phyloP scores from a whole-genome alignment of 2,797 vertebrate species.

The Poeciliopsis gracilis region DNA sequence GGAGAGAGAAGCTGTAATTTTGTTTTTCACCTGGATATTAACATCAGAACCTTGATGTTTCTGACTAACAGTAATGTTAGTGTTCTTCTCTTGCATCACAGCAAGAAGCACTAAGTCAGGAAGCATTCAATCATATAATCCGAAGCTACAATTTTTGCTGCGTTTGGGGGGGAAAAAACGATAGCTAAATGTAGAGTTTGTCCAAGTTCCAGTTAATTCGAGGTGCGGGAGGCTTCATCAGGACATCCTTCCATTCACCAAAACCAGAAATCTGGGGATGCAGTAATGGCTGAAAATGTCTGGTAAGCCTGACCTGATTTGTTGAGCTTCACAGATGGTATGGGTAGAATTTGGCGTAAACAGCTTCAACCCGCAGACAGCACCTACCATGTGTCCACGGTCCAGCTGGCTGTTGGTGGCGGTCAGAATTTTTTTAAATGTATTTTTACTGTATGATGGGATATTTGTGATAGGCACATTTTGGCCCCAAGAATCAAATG shows the following conservation, averaged over 20 bases:
- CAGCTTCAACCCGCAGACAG: constrained; percentile 6
- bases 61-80: neutral
- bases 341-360: constrained; percentile 10
- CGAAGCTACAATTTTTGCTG: neutral
- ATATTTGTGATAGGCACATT: neutral
- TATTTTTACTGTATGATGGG: neutral
- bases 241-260: neutral
- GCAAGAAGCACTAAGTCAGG: neutral
- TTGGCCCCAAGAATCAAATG: neutral
- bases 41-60: neutral
- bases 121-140: too few relatives aligned
- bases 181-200: neutral
- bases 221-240: neutral
- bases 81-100: neutral
- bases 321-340: constrained; percentile 19
- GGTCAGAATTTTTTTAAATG: neutral
- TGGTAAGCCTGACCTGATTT: constrained; percentile 25
- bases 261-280: neutral
- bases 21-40: neutral
- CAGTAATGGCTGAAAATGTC: neutral
- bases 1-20: too few relatives aligned
- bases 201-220: neutral
- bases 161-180: neutral
- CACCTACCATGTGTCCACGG: neutral
- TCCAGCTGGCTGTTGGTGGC: constrained; percentile 6